Conservation (phyloP, 2,797 vertebrate species). For the Sebastes vulpes region DNA sequence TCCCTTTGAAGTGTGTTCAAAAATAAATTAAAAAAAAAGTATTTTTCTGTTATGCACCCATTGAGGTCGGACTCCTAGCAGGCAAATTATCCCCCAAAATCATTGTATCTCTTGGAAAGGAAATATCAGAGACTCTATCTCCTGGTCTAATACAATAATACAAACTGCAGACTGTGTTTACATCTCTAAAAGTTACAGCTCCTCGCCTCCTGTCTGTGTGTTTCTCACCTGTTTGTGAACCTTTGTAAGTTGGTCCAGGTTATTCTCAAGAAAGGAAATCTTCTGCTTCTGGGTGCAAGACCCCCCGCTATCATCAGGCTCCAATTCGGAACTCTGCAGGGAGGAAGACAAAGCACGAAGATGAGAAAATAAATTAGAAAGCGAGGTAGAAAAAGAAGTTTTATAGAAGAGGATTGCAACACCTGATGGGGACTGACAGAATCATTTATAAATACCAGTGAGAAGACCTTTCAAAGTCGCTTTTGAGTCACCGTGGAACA, state of each 20-base stretch:
- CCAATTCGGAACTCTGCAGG: slow-evolving; percentile 94
- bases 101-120: not conserved
- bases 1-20: not conserved
- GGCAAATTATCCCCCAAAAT: not conserved
- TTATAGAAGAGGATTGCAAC: not conserved
- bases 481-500: not conserved
- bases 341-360: not conserved
- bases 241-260: slow-evolving; percentile 99
- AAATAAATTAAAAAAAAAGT: not conserved
- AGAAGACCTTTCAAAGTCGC: not conserved
- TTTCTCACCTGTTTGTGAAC: slow-evolving; percentile 94
- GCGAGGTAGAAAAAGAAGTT: not conserved
- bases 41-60: not conserved
- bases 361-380: not conserved
- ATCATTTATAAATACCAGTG: not conserved
- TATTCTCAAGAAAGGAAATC: slow-evolving; percentile 99
- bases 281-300: slow-evolving; percentile 98
- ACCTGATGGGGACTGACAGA: not conserved
- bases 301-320: slow-evolving; percentile 94
- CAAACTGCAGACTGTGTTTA: not conserved
- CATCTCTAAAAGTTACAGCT: not conserved
- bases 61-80: not conserved
- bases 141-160: not conserved
- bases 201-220: not conserved
- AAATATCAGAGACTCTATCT: not conserved